Conservation (phyloP, 2,888 invertebrate species). For the Rhogogaster chlorosoma region DNA sequence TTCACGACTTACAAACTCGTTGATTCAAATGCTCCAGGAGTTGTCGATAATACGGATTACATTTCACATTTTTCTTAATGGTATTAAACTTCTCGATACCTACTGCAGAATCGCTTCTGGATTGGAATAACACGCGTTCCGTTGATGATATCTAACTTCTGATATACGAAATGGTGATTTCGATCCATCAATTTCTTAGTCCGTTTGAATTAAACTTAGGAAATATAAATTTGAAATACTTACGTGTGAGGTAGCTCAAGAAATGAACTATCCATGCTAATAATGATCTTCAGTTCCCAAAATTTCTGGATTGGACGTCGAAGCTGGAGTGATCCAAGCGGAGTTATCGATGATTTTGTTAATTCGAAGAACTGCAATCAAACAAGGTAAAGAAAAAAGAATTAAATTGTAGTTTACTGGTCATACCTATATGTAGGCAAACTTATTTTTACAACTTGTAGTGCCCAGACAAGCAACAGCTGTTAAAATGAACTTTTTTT, state of each 20-base stretch:
- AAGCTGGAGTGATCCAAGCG: neutral
- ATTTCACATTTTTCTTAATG: neutral
- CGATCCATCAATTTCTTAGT: neutral
- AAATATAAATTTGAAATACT: neutral
- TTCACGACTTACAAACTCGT: slow-evolving; percentile 31
- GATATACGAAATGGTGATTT: neutral
- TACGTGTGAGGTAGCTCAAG: neutral
- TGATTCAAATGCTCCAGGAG: slow-evolving; percentile 14
- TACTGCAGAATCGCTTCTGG: neutral
- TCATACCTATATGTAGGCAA: neutral
- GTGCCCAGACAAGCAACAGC: neutral
- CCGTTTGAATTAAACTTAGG: neutral
- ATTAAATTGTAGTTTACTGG: neutral
- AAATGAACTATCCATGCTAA: neutral
- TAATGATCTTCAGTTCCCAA: neutral
- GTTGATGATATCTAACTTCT: neutral
- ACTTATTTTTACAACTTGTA: neutral
- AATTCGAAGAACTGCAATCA: neutral
- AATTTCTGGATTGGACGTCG: neutral
- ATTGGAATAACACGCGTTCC: neutral
- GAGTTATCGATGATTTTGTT: neutral
- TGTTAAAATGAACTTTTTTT: slow-evolving; percentile 10
- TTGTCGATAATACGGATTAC: slow-evolving; percentile 46
- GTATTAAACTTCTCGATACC: neutral
- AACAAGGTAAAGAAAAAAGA: neutral